Base-by-base conservation (phyloP, 2,113 vertebrate species). In the Burhinus oedicnemus region DNA sequence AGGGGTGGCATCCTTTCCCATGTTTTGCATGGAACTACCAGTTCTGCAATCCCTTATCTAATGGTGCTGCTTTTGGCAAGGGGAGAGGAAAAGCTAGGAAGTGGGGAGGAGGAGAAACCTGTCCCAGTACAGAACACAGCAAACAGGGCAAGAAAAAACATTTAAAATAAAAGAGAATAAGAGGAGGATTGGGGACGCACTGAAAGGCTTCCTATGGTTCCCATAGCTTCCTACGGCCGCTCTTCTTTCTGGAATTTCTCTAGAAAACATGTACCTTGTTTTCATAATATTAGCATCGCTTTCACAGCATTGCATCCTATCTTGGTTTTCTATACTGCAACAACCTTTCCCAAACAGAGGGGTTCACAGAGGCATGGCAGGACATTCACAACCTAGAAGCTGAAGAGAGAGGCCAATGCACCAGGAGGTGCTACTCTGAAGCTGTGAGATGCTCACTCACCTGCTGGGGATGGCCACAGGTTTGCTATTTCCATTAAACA, bases 401-500 rank as follows among this genome's bases (percentile, higher is more conserved):
- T 29, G 23, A 0, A 4, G 6, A 51, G 26, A 71, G 15, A 52
- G 9, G 14, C 10, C 57, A 66, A 15, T 0, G 2, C 3, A 1
- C 15, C 5, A 2, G 20, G 27, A 87, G 21, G 30, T 16, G 44
- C 49, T n/a, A 9, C 66, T 79, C 17, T 1, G 1, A 55, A 30
- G 23, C 1, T 3, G n/a, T 0, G 22, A 82, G 57, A 60, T 36
- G 14, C 23, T 72, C 45, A 12, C 26, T 72, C 45, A 57, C 27
- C 40, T 22, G 12, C 40, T 47, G 11, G n/a, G 38, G 16, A 58
- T 2, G 3, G 38, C n/a, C 14, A 49, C 0, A 6, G 38, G 55
- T 29, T 40, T 77, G 40, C 34, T 2, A 3, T 20, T 85, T 49
- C 40, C 40, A 26, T 65, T 79, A 45, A 75, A 51, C 23, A 70